Evolutionary conservation across 2,888 invertebrate genomes (phyloP).

Genomic region (Automeris io): DNA sequence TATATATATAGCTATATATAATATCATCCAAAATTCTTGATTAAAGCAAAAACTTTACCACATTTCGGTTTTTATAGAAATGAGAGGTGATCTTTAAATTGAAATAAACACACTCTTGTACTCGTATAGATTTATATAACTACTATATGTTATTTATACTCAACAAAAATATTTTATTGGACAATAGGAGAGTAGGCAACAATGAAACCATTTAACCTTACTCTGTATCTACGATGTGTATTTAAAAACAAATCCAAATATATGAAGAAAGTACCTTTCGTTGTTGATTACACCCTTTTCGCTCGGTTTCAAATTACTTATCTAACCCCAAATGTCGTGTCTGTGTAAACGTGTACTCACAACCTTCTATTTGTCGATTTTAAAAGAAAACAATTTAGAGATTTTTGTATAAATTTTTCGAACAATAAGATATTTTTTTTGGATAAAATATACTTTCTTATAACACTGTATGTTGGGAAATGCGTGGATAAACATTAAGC

Average conservation of each 20-base stretch:
- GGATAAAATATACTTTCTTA: too few relatives aligned
- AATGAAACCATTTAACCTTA: background rate
- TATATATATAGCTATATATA: too few relatives aligned
- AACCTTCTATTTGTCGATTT: background rate
- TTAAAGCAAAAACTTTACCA: too few relatives aligned
- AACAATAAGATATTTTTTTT: too few relatives aligned
- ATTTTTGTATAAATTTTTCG: too few relatives aligned
- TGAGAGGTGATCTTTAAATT: too few relatives aligned
- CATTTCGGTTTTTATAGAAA: too few relatives aligned
- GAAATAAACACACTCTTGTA: too few relatives aligned
- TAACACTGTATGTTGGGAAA: too few relatives aligned
- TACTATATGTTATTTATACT: background rate
- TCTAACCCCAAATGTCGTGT: constrained; percentile 6
- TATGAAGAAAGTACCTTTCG: background rate
- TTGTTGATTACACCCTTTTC: constrained; percentile 15
- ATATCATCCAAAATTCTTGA: too few relatives aligned
- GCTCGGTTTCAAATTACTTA: constrained; percentile 15
- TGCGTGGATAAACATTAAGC: too few relatives aligned
- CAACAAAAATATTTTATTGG: background rate
- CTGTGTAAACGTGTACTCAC: background rate
- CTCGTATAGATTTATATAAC: background rate
- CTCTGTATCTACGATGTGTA: background rate
- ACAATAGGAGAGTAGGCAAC: background rate
- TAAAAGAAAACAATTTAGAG: too few relatives aligned
- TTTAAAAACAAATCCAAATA: constrained; percentile 8